Evolutionary conservation across 1,140 invertebrate genomes (phyloP).

Genomic region (Dysdera silvatica): DNA sequence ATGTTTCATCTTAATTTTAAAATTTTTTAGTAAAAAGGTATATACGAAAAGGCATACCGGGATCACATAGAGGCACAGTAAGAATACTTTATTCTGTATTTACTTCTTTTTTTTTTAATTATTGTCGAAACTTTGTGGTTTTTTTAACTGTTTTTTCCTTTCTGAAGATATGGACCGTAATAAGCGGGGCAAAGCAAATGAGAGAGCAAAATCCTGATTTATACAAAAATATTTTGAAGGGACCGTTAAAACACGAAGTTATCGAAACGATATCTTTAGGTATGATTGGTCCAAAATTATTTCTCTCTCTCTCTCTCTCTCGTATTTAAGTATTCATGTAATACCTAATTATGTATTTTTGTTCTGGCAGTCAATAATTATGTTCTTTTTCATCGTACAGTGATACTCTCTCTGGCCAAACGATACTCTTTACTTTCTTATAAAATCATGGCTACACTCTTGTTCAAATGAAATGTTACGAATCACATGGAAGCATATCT

Average conservation of each 20-base stretch:
- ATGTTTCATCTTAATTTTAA: constrained; percentile 38
- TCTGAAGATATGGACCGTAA: constrained; percentile 64
- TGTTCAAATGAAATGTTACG: too few relatives aligned
- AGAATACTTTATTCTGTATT: too few relatives aligned
- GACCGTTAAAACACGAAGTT: constrained; percentile 43
- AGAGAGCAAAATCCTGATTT: constrained; percentile 58
- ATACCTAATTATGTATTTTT: too few relatives aligned
- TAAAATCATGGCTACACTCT: too few relatives aligned
- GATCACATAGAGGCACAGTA: constrained; percentile 54
- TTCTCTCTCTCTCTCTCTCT: neutral
- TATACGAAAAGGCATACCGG: constrained; percentile 79
- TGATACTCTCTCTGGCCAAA: too few relatives aligned
- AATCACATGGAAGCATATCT: too few relatives aligned
- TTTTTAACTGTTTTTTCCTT: neutral
- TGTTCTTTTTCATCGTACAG: too few relatives aligned
- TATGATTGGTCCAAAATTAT: constrained; percentile 53
- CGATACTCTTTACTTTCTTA: too few relatives aligned
- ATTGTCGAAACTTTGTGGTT: constrained; percentile 3
- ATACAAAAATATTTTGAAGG: constrained; percentile 57
- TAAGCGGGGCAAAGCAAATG: constrained; percentile 66
- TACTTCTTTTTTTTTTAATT: too few relatives aligned
- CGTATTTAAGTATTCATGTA: neutral
- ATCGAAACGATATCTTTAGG: constrained; percentile 71
- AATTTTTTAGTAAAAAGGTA: constrained; percentile 62
- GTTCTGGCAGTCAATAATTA: too few relatives aligned